Evolutionary conservation across 64 coral and sea anemone species (phyloP).

Genomic region (Stylophora pistillata): DNA sequence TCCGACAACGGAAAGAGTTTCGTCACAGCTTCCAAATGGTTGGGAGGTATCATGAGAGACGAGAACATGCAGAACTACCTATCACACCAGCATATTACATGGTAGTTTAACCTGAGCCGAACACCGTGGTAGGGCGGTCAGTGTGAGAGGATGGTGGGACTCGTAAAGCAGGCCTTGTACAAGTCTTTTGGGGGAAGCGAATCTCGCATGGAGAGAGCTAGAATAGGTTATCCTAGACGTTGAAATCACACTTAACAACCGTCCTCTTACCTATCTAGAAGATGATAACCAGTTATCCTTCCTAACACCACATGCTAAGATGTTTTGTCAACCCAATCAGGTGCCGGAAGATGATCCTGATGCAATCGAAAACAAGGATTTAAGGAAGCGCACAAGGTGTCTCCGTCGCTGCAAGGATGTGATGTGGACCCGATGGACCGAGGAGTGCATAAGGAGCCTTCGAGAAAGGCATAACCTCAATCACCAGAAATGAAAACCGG

Average conservation of each 20-base stretch:
- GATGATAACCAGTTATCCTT: background rate
- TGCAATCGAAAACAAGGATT: conserved; percentile 12
- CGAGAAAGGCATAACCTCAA: conserved; percentile 25
- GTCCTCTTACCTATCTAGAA: conserved; percentile 29
- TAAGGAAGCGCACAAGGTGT: conserved; percentile 7
- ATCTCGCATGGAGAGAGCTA: no score
- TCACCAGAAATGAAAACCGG: background rate
- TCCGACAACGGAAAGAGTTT: conserved; percentile 25
- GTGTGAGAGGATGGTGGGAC: conserved; percentile 35
- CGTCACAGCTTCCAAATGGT: background rate
- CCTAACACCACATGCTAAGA: conserved; percentile 3
- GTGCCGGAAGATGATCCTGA: background rate
- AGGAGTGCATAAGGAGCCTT: conserved; percentile 7
- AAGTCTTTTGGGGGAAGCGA: background rate
- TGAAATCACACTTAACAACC: conserved; percentile 25
- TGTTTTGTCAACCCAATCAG: conserved; percentile 12
- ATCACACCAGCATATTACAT: background rate
- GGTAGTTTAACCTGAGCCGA: conserved; percentile 39
- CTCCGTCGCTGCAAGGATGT: conserved; percentile 1
- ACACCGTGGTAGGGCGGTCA: conserved; percentile 13
- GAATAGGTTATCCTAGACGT: conserved; percentile 40
- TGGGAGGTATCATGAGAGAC: background rate
- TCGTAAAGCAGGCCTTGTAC: no score
- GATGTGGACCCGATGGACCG: conserved; percentile 15
- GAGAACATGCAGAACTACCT: conserved; percentile 13